phyloP scores from a whole-genome alignment of 2,888 invertebrate genomes.

The Meiosimyza platycephala region DNA sequence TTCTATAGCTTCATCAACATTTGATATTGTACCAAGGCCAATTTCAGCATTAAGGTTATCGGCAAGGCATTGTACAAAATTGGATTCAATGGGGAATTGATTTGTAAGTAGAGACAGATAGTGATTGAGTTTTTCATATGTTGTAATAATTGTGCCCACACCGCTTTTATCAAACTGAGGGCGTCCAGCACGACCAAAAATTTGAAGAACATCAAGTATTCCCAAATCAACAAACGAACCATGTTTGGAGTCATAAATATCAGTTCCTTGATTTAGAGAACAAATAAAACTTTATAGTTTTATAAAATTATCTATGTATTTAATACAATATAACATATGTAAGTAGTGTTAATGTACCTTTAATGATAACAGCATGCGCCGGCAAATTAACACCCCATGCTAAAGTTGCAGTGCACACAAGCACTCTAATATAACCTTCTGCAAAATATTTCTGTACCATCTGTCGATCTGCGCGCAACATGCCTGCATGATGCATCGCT shows the following conservation, averaged over 20 bases:
- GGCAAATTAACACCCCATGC: conserved; percentile 99
- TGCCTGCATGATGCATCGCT: conserved; percentile 96
- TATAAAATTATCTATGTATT: background rate
- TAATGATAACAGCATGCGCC: conserved; percentile 91
- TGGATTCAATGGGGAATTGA: conserved; percentile 98
- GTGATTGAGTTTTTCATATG: conserved; percentile 90
- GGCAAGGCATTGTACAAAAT: conserved; percentile 89
- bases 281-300: background rate
- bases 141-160: conserved; percentile 94
- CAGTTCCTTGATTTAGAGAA: conserved; percentile 71
- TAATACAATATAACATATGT: background rate
- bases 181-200: conserved; percentile 97
- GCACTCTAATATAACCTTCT: conserved; percentile 86
- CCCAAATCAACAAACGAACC: conserved; percentile 95
- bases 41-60: conserved; percentile 99
- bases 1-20: conserved; percentile 94
- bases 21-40: conserved; percentile 94
- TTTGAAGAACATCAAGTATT: conserved; percentile 97
- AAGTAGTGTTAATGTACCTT: conserved; percentile 46
- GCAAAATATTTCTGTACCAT: conserved; percentile 91
- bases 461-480: conserved; percentile 87
- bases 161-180: conserved; percentile 97
- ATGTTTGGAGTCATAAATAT: conserved; percentile 95
- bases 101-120: conserved; percentile 94
- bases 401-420: conserved; percentile 96